phyloP scores from a whole-genome alignment of 53 echinoderm and acorn worm genomes.

The Antedon mediterranea region DNA sequence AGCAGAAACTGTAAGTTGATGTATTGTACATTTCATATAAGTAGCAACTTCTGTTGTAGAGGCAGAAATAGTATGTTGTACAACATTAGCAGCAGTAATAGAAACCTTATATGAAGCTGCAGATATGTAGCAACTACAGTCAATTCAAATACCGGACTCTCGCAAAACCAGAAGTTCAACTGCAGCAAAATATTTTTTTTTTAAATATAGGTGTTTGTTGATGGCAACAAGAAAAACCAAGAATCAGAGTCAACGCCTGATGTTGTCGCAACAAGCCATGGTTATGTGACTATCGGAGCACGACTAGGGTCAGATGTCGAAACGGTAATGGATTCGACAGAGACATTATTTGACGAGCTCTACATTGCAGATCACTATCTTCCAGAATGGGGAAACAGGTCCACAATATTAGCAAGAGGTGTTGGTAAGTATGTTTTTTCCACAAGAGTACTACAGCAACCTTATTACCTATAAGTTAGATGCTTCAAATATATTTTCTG shows the following conservation, averaged over 20 bases:
- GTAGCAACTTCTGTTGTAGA: too few relatives aligned
- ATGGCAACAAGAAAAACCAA: constrained; percentile 21
- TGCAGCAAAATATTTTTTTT: too few relatives aligned
- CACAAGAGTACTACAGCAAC: too few relatives aligned
- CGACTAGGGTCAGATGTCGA: constrained; percentile 33
- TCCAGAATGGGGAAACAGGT: not conserved
- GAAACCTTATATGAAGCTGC: too few relatives aligned
- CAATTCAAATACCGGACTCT: too few relatives aligned
- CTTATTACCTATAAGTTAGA: not conserved
- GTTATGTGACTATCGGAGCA: constrained; percentile 50
- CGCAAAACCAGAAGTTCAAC: too few relatives aligned
- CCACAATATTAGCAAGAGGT: not conserved
- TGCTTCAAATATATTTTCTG: too few relatives aligned
- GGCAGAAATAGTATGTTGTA: too few relatives aligned
- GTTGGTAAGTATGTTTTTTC: not conserved
- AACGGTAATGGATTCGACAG: constrained; percentile 1
- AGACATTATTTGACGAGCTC: not conserved
- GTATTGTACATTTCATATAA: too few relatives aligned
- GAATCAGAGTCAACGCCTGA: constrained; percentile 19
- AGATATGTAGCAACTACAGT: too few relatives aligned
- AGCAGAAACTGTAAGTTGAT: too few relatives aligned
- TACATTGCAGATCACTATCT: not conserved
- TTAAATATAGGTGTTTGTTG: constrained; percentile 62
- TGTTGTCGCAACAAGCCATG: constrained; percentile 28
- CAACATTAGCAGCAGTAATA: too few relatives aligned